These are phyloP conservation scores for Epicauta chinensis DNA, from an alignment of 1,140 invertebrate genomes.

Conservation along the genomic window DNA sequence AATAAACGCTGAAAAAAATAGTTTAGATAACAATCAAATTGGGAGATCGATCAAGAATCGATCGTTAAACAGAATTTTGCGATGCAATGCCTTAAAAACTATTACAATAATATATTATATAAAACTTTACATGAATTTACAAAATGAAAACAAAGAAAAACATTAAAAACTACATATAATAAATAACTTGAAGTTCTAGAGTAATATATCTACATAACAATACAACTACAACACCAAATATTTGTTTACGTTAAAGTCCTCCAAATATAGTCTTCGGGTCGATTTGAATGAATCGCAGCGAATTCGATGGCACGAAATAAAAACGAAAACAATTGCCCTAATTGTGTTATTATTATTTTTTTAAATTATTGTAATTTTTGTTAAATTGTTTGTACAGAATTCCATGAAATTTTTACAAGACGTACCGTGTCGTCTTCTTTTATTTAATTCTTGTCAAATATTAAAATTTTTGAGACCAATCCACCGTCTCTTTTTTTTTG, in stretches of 20 bases:
- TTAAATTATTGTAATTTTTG: neutral
- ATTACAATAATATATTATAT: constrained; percentile 3
- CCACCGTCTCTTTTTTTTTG: too few species aligned
- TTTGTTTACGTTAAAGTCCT: constrained; percentile 5
- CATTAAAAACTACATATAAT: constrained; percentile 31
- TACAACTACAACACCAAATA: constrained; percentile 42
- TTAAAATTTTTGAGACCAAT: neutral
- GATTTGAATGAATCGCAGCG: constrained; percentile 2
- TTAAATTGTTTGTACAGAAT: constrained; percentile 6
- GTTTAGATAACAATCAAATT: too few species aligned
- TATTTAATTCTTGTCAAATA: neutral
- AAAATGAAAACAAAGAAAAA: constrained; percentile 33
- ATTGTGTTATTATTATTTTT: too few species aligned
- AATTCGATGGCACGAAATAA: constrained; percentile 16
- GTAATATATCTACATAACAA: constrained; percentile 42
- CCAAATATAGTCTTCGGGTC: constrained; percentile 10
- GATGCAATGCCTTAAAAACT: constrained; percentile 29
- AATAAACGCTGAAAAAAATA: neutral
- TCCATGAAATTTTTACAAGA: neutral
- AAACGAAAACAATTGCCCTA: constrained; percentile 4
- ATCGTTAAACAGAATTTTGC: constrained; percentile 14
- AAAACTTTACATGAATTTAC: constrained; percentile 38
- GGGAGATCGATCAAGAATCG: neutral
- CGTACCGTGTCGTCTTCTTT: too few species aligned
- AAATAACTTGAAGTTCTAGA: constrained; percentile 38